Evolutionary conservation across 2,797 vertebrate genomes (phyloP), one percentile per base, ranked within the genome.

Genomic region (Lepilemur ruficaudatus): DNA sequence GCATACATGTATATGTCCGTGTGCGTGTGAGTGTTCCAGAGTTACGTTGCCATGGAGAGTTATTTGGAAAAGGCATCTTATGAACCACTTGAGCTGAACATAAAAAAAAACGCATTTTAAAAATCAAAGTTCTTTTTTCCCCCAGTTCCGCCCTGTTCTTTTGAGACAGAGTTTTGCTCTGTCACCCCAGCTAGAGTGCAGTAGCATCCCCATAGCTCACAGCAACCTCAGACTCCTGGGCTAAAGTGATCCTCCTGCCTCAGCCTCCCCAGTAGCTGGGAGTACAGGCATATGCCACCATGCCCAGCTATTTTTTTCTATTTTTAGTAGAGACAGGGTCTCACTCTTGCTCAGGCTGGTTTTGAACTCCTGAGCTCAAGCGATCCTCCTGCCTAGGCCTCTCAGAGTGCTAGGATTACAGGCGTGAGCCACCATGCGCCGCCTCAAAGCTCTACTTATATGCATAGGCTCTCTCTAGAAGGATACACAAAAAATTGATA

Each of bases 31-130:
- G 50, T 91, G 61, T 69, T 93, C 89, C 35, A 17, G 86, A 96
- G 89, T 93, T 93, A 23, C 10, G 97, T 97, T 97, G 79, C 96
- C 95, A 96, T 96, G 97, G 97, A 96, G 96, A 97, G 76, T 38
- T 86, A 67, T 89, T 96, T 95, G 95, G 93, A 94, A 97, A 96
- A 94, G 88, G 72, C 57, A n/a, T 91, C 95, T 92, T 88, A 69
- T 55, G 61, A 94, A 52, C 86, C 91, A 75, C 86, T 96, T 89
- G 35, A 96, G 86, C 95, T 79, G 91, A 95, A 95, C 80, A 32
- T 89, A 91, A 72, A 63, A 97, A 94, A 95, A 78, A n/a, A n/a
- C 73, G 79, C 70, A 43, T 57, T 82, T 96, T 88, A 94, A 73
- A 93, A 94, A 91, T 84, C 93, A 61, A 78, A 95, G 52, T 63